Percentiles rank a stretch among this genome's conserved stretches.
Conservation (phyloP, 2,888 invertebrate species). For the Drosophila mulleri region DNA sequence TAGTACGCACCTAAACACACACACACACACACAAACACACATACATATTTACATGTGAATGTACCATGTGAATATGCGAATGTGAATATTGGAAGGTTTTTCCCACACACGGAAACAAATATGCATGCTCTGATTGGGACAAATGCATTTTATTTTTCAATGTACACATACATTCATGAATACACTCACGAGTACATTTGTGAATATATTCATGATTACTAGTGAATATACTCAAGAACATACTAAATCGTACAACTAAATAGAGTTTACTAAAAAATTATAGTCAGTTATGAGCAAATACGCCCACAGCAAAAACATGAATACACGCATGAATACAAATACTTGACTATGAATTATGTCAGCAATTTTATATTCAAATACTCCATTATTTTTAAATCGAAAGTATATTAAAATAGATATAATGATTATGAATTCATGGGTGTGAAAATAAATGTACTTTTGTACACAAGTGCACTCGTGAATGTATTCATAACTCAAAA, state of each 20-base stretch:
- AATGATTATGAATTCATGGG: background rate
- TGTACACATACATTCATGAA: background rate
- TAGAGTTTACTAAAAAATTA: background rate
- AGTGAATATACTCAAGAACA: background rate
- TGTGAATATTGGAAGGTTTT: conserved; percentile 1
- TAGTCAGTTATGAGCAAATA: background rate
- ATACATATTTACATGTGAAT: background rate
- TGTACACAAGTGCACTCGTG: background rate
- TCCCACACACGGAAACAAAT: background rate
- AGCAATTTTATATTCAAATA: too few species aligned
- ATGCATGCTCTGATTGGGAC: background rate
- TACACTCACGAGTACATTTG: conserved; percentile 4
- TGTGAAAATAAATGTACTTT: too few species aligned
- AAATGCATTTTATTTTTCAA: background rate
- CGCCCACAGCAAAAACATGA: background rate
- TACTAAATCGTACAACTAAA: background rate
- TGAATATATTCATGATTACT: conserved; percentile 1
- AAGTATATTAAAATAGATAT: too few species aligned
- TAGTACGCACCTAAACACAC: conserved; percentile 19
- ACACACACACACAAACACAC: background rate
- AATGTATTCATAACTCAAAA: background rate
- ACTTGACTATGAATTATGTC: too few species aligned
- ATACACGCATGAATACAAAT: conserved; percentile 4
- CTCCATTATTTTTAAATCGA: too few species aligned
- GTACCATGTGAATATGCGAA: background rate